These are phyloP conservation scores for Zingel zingel DNA, from an alignment of 2,113 vertebrate species.

Conservation along the genomic window DNA sequence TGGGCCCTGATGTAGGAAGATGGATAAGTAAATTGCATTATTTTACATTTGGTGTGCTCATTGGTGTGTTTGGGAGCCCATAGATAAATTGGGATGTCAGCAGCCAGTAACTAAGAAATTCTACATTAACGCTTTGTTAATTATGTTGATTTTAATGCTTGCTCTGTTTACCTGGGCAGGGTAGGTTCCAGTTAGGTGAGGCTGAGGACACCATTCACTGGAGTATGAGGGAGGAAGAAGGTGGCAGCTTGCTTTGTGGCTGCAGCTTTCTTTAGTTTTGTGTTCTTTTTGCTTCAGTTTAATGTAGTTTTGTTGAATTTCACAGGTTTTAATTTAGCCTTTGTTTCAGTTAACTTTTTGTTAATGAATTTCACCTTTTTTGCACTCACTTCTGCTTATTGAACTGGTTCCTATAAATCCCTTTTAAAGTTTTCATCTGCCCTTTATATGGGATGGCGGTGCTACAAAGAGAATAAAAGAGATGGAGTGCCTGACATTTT, in stretches of 20 bases:
- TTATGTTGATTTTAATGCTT: background rate
- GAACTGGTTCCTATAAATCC: background rate
- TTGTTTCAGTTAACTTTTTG: background rate
- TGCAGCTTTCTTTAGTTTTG: background rate
- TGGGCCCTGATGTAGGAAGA: background rate
- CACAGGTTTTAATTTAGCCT: background rate
- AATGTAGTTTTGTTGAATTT: background rate
- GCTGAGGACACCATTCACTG: background rate
- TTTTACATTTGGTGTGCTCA: background rate
- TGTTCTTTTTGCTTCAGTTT: background rate
- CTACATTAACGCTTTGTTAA: background rate
- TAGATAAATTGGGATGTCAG: background rate
- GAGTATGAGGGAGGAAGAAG: background rate
- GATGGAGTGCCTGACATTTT: background rate
- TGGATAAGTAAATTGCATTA: background rate
- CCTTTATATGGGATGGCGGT: background rate
- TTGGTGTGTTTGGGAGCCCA: background rate
- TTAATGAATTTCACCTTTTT: background rate
- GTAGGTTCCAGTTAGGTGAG: background rate
- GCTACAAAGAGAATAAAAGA: background rate
- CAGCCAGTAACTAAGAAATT: too few relatives aligned
- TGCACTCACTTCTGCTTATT: background rate
- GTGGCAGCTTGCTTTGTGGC: background rate
- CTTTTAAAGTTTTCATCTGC: background rate
- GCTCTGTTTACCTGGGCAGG: background rate